phyloP scores from a whole-genome alignment of 2,888 invertebrate genomes.

The Amorpha juglandis region DNA sequence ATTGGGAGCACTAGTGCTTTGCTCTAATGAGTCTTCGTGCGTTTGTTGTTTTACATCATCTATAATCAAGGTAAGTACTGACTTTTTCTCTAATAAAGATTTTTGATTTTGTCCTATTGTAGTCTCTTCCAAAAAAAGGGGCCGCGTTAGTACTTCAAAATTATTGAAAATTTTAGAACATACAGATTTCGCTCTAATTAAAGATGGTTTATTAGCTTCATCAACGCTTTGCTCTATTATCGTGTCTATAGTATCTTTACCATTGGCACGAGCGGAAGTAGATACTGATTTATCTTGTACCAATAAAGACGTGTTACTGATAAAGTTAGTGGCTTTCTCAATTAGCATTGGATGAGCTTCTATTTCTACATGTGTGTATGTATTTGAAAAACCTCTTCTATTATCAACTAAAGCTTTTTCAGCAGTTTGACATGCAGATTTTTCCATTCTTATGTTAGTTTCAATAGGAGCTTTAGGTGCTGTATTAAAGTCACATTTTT shows the following conservation, averaged over 20 bases:
- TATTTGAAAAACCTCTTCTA: background rate
- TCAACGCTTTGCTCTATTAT: background rate
- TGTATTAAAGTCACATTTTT: background rate
- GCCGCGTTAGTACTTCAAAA: background rate
- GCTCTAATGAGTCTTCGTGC: too few species aligned
- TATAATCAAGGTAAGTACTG: background rate
- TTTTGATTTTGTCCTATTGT: background rate
- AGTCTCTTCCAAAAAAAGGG: background rate
- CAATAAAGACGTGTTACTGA: background rate
- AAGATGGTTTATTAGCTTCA: background rate
- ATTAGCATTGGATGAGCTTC: constrained; percentile 6
- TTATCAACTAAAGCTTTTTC: background rate
- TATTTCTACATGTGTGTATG: constrained; percentile 2
- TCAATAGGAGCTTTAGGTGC: background rate
- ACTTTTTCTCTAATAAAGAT: background rate
- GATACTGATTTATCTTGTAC: background rate
- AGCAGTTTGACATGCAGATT: background rate
- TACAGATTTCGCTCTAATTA: background rate
- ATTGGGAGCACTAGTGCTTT: background rate
- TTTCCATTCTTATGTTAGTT: background rate
- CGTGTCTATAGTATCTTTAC: background rate
- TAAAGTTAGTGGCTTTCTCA: background rate
- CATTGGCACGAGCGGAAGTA: background rate
- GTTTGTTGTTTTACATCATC: background rate
- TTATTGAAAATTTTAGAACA: background rate